Percentiles rank a stretch among this genome's conserved stretches.
Evolutionary conservation across 2,888 invertebrate genomes (phyloP).

Genomic region (Rapana venosa): DNA sequence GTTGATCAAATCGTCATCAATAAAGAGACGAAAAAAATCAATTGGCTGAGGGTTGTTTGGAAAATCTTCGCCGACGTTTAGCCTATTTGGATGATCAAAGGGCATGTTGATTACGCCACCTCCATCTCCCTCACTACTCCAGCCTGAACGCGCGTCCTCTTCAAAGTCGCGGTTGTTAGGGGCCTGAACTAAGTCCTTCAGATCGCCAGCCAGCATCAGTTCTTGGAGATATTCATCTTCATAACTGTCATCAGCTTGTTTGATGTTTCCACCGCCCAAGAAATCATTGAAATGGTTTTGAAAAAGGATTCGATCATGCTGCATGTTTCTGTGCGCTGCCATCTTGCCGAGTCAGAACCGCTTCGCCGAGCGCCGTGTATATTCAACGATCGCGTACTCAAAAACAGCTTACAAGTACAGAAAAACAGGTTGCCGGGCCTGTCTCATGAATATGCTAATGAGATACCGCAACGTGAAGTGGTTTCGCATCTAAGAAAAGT

Average conservation of each 20-base stretch:
- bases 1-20: background rate
- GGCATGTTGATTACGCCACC: background rate
- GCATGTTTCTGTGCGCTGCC: background rate
- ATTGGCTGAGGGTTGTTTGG: background rate
- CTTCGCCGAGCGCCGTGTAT: background rate
- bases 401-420: background rate
- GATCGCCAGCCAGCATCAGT: slow-evolving; percentile 3
- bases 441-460: background rate
- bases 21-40: background rate
- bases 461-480: background rate
- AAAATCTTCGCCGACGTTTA: slow-evolving; percentile 14
- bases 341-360: background rate
- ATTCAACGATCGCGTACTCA: background rate
- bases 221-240: background rate
- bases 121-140: background rate
- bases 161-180: background rate
- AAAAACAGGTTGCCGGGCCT: slow-evolving; percentile 16
- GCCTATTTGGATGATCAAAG: background rate
- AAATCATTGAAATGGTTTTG: background rate
- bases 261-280: background rate
- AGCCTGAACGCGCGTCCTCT: background rate
- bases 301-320: background rate
- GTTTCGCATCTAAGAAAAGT: background rate
- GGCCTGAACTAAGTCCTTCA: background rate
- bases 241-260: background rate